Evolutionary conservation across 2,797 vertebrate species (phyloP), one percentile per base, ranked within the genome.

Genomic region (Tokudaia tokunoshimensis): DNA sequence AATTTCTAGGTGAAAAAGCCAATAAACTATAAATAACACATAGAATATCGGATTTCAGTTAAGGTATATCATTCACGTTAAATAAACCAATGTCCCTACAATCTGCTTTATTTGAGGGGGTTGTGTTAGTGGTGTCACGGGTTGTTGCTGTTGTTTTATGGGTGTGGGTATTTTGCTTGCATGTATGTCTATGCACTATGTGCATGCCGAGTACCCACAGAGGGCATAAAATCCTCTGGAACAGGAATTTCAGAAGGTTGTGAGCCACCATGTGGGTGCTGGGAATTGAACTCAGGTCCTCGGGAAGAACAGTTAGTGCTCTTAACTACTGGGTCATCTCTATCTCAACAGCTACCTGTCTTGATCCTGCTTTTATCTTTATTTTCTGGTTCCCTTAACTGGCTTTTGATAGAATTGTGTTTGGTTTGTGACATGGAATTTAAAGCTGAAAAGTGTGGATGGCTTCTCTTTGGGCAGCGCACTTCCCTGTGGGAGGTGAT

Each of bases 1-100:
- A 57, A 31, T 93, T 88, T 93, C 78, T 94, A 76, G 86, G 22
- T 82, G 57, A 92, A 89, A 91, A 89, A 89, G 11, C 24, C 65
- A 70, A 13, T 55, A 70, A 75, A 37, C 9, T 31, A 44, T 67
- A 72, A 75, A 47, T n/a, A 79, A 92, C 57, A 50, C 6, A 15
- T 47, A n/a, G 24, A 74, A 24, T 82, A 67, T 91, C 70, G 15
- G 19, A 19, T 70, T 82, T 97, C 26, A 52, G 22, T 44, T 61
- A 10, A 8, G 12, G 57, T 24, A 26, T 24, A 61, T 65, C 17
- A 37, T 74, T 91, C 17, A 6, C 2, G 2, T 59, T 85, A 97
- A 83, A 41, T 78, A 29, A 57, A 41, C 6, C 41, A 59, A 1
- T 34, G 13, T 20, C 1, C 29, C 6, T 8, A n/a, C 19, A 34